A percentile compares a stretch with the other conserved stretches of the same genome.
Evolutionary conservation across 2,888 invertebrate species (phyloP).

Genomic region (Embidobia sp.): DNA sequence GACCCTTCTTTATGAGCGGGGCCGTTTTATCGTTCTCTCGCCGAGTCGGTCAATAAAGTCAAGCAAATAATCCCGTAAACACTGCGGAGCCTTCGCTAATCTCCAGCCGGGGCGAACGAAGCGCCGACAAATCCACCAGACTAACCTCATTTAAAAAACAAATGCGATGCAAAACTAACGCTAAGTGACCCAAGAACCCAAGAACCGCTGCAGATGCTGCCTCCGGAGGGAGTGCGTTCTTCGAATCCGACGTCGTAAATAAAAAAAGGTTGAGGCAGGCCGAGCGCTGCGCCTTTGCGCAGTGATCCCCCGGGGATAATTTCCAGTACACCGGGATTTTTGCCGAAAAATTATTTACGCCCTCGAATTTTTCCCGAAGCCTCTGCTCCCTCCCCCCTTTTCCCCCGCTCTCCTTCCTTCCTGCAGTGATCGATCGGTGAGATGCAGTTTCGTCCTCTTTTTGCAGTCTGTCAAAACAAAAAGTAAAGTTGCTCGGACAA

Average conservation of each 20-base stretch:
- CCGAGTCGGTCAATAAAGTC: no score
- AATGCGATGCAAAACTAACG: constrained; percentile 1
- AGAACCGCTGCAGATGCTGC: constrained; percentile 17
- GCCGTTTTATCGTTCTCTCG: no score
- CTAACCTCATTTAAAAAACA: constrained; percentile 38
- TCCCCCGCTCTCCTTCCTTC: no score
- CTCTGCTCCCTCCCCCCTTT: not conserved
- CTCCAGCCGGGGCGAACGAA: not conserved
- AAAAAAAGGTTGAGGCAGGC: constrained; percentile 20
- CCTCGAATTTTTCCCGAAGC: constrained; percentile 6
- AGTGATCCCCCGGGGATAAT: constrained; percentile 27
- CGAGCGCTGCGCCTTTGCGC: constrained; percentile 20
- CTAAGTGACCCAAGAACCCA: constrained; percentile 1
- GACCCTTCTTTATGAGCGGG: no score
- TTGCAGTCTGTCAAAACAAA: constrained; percentile 19
- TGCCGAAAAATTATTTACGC: constrained; percentile 28
- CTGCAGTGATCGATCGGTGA: not conserved
- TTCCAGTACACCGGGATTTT: constrained; percentile 22
- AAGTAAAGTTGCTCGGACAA: constrained; percentile 31
- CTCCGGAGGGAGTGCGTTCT: constrained; percentile 8
- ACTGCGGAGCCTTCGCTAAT: constrained; percentile 1
- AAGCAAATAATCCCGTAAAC: constrained; percentile 4
- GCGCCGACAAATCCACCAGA: constrained; percentile 10
- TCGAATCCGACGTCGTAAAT: constrained; percentile 20
- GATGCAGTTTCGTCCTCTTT: not conserved